Evolutionary conservation across 2,113 vertebrate species (phyloP).

Genomic region (Sylvicapra grimmia): DNA sequence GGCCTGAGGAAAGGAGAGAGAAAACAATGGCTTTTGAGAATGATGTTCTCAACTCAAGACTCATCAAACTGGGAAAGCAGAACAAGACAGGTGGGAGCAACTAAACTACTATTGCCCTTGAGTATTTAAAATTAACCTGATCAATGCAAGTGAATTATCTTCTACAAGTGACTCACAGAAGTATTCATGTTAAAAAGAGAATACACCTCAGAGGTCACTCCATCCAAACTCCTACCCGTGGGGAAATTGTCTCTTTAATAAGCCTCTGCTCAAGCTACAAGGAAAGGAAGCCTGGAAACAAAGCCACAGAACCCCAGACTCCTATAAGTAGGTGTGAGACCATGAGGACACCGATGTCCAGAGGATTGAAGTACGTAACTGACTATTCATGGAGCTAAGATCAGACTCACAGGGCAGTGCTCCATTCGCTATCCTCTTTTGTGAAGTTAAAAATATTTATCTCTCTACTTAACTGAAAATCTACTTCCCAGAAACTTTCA

Average conservation of each 20-base stretch:
- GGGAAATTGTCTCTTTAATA: neutral
- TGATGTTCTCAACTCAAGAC: neutral
- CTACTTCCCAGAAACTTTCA: neutral
- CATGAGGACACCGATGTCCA: neutral
- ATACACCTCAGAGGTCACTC: neutral
- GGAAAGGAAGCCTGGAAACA: neutral
- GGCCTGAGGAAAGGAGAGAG: neutral
- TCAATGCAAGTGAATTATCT: neutral
- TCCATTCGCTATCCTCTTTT: neutral
- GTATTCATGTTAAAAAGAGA: neutral
- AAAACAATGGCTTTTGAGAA: neutral
- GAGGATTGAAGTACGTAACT: neutral
- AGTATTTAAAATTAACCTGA: neutral
- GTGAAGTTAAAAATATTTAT: neutral
- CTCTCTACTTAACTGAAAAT: slow-evolving; percentile 4
- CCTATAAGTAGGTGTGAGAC: neutral
- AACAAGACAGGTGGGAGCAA: neutral
- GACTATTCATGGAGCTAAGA: neutral
- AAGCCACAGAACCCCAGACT: neutral
- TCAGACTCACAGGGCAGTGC: neutral
- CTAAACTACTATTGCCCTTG: too few relatives aligned
- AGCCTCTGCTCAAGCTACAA: neutral
- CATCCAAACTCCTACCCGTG: too few relatives aligned
- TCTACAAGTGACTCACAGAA: neutral
- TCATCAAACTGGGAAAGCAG: neutral